These are phyloP conservation scores for Agrilus cyanescens DNA, from an alignment of 2,888 invertebrate genomes.

Conservation along the genomic window DNA sequence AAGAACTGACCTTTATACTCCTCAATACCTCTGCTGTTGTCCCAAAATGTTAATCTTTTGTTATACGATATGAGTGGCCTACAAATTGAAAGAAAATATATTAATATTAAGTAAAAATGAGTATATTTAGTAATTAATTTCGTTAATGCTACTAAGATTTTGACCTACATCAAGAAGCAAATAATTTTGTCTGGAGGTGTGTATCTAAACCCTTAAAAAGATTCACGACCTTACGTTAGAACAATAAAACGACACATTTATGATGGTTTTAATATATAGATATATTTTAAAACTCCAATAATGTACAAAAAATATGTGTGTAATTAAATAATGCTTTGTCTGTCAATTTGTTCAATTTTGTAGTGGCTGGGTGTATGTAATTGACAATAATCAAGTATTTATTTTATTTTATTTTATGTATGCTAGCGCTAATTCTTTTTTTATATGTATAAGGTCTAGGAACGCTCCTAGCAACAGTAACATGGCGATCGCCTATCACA, in stretches of 20 bases:
- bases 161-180: too few relatives aligned
- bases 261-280: slow-evolving; percentile 35
- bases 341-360: slow-evolving; percentile 43
- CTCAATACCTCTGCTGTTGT: too few relatives aligned
- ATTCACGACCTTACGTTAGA: too few relatives aligned
- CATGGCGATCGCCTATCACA: slow-evolving; percentile 40
- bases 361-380: slow-evolving; percentile 38
- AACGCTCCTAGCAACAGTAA: slow-evolving; percentile 37
- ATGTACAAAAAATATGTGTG: slow-evolving; percentile 67
- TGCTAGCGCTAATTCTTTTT: slow-evolving; percentile 31
- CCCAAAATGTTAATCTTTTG: too few relatives aligned
- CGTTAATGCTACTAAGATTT: too few relatives aligned
- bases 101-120: too few relatives aligned
- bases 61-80: too few relatives aligned
- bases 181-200: too few relatives aligned
- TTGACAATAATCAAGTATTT: slow-evolving; percentile 37
- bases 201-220: too few relatives aligned
- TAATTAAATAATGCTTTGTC: slow-evolving; percentile 46
- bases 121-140: too few relatives aligned
- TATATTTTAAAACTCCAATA: slow-evolving; percentile 62
- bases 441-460: slow-evolving; percentile 33
- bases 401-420: slow-evolving; percentile 22
- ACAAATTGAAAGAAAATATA: too few relatives aligned
- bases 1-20: too few relatives aligned
- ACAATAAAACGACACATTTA: slow-evolving; percentile 21